These are phyloP conservation scores for Pimpla rufipes DNA, from an alignment of 2,888 invertebrate species.

Conservation along the genomic window DNA sequence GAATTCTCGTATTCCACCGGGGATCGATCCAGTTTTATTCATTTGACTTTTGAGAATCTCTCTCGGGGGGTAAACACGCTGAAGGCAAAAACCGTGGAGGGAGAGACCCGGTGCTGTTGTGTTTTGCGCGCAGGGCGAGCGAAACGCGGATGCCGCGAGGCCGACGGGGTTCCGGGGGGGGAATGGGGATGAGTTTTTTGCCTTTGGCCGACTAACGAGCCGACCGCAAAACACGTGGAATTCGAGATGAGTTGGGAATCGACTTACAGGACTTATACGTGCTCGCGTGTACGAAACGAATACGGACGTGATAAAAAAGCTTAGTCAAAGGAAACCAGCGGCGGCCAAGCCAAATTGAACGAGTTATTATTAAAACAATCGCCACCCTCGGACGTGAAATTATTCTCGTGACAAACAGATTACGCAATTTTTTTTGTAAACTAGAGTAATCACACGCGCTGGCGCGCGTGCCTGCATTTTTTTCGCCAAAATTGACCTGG, in stretches of 20 bases:
- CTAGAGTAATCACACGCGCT: too few species aligned
- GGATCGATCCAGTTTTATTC: constrained; percentile 31
- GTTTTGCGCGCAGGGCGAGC: too few species aligned
- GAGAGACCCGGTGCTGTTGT: constrained; percentile 28
- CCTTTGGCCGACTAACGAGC: constrained; percentile 61
- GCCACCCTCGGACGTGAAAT: not conserved
- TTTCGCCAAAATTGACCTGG: too few species aligned
- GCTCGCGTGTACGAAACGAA: constrained; percentile 1
- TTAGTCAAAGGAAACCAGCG: not conserved
- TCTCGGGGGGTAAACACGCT: constrained; percentile 17
- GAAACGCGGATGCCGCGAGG: too few species aligned
- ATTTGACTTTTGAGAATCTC: constrained; percentile 40
- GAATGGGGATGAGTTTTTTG: constrained; percentile 66
- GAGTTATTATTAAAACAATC: constrained; percentile 25
- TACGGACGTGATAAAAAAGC: constrained; percentile 2
- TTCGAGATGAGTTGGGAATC: constrained; percentile 65
- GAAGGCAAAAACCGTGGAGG: constrained; percentile 12
- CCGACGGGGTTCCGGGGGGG: not conserved
- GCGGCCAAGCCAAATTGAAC: constrained; percentile 28
- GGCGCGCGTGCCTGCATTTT: too few species aligned
- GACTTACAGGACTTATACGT: constrained; percentile 25
- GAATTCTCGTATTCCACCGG: constrained; percentile 5
- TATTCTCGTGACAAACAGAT: not conserved
- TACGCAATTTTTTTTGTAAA: too few species aligned
- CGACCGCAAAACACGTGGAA: constrained; percentile 63